These are phyloP conservation scores for Mercenaria mercenaria DNA, from an alignment of 1,140 invertebrate species.

Conservation along the genomic window DNA sequence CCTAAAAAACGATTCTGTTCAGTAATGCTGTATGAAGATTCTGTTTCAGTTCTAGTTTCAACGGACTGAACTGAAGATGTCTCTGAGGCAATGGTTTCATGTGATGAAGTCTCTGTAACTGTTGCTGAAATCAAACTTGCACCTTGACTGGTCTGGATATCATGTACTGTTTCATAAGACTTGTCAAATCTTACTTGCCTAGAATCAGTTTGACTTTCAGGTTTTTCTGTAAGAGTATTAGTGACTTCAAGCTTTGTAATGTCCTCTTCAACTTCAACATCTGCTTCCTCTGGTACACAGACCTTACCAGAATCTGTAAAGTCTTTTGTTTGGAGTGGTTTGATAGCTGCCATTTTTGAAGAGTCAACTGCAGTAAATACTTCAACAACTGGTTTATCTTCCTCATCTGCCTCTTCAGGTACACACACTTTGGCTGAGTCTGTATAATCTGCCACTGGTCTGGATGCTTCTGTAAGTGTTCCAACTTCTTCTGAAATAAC, in stretches of 20 bases:
- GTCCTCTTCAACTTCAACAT: constrained; percentile 58
- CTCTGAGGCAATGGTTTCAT: background rate
- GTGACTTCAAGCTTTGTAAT: background rate
- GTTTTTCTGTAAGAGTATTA: background rate
- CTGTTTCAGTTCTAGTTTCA: background rate
- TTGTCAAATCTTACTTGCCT: background rate
- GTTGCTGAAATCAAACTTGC: background rate
- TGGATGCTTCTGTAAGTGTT: background rate
- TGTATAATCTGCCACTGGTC: background rate
- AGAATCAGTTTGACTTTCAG: background rate
- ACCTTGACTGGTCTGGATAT: background rate
- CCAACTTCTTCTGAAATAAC: background rate
- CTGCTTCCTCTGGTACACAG: constrained; percentile 73
- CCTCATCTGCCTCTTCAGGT: constrained; percentile 76
- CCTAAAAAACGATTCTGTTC: constrained; percentile 63
- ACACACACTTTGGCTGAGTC: constrained; percentile 69
- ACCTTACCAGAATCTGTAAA: constrained; percentile 63
- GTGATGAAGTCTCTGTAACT: background rate
- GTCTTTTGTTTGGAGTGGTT: constrained; percentile 7
- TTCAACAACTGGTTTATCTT: constrained; percentile 57
- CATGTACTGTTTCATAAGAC: background rate
- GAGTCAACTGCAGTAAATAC: background rate
- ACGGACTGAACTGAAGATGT: background rate
- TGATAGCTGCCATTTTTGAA: background rate
- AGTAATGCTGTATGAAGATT: background rate